phyloP scores from a whole-genome alignment of 2,888 invertebrate species.

The Eupithecia inturbata region DNA sequence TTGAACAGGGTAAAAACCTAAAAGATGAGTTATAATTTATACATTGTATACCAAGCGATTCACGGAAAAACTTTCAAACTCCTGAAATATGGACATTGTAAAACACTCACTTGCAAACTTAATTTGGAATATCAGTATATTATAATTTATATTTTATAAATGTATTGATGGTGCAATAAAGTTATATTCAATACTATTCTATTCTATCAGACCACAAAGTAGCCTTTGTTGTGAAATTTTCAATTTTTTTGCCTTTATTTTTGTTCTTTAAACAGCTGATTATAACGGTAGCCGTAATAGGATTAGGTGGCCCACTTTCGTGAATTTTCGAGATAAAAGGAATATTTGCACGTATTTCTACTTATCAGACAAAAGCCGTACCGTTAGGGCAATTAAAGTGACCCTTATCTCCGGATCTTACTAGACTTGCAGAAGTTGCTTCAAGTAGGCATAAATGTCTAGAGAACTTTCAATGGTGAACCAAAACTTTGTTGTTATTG shows the following conservation, averaged over 20 bases:
- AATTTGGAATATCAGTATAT: conserved; percentile 20
- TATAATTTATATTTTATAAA: no score
- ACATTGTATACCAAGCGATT: not conserved
- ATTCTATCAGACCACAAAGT: conserved; percentile 15
- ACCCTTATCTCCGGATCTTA: conserved; percentile 35
- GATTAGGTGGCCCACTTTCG: conserved; percentile 43
- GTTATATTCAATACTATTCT: no score
- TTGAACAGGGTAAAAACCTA: not conserved
- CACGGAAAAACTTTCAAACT: conserved; percentile 1
- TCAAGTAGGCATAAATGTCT: conserved; percentile 10
- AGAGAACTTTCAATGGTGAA: not conserved
- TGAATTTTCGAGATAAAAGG: conserved; percentile 44
- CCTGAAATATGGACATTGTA: conserved; percentile 9
- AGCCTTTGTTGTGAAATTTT: conserved; percentile 6
- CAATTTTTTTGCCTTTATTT: conserved; percentile 12
- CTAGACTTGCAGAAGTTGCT: conserved; percentile 13
- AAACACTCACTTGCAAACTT: conserved; percentile 2
- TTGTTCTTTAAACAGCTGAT: conserved; percentile 23
- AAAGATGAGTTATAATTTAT: not conserved
- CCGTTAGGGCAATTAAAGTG: conserved; percentile 41
- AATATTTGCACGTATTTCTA: conserved; percentile 54
- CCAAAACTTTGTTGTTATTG: not conserved
- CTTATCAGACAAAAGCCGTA: conserved; percentile 42
- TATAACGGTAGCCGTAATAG: conserved; percentile 41
- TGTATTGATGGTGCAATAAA: no score